Base-by-base conservation (phyloP, 2,797 vertebrate species). In the Acropternis orthonyx region DNA sequence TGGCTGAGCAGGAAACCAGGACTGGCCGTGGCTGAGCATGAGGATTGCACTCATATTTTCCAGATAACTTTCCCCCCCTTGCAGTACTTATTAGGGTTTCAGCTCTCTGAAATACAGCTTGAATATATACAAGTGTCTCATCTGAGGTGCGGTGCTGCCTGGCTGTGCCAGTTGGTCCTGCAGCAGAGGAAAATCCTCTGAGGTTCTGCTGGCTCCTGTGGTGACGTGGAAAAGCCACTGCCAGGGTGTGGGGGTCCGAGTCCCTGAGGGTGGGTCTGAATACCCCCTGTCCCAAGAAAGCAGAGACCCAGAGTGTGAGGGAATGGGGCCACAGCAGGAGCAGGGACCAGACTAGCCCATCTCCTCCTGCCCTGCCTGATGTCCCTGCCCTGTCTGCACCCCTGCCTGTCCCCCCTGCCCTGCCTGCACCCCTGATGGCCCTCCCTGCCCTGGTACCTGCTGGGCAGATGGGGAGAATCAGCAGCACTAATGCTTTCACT, bases 131-230 rank as follows among this genome's bases (percentile, higher is more conserved):
- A 51, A 59, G 21, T 39, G 12, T 63, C 52, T 85, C 79, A 19
- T 63, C 68, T 13, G 55, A 55, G 55, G 30, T 1, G 2, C 1
- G 1, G 52, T 36, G 2, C 51, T 89, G 74, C 61, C 63, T 26
- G 63, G 26, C 56, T 37, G 20, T 44, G 54, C 65, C 8, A 8
- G 46, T 34, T 65, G 41, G 55, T 32, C 5, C 4, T 24, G 63
- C 67, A 30, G 88, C 46, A 54, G 23, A 22, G 58, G 2, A 8
- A 49, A 22, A 65, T 3, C 23, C 39, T 48, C 59, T 3, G 30
- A 43, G 1, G 1, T n/a, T 65, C 59, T 6, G 1, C 37, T 30
- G 37, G 58, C 36, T 89, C 10, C 1, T 0, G 0, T 2, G 6
- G 34, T 34, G 55, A 66, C 0, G 2, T 10, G 23, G 44, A 19